phyloP scores from a whole-genome alignment of 2,797 vertebrate genomes.

The Sandelia bainsii region DNA sequence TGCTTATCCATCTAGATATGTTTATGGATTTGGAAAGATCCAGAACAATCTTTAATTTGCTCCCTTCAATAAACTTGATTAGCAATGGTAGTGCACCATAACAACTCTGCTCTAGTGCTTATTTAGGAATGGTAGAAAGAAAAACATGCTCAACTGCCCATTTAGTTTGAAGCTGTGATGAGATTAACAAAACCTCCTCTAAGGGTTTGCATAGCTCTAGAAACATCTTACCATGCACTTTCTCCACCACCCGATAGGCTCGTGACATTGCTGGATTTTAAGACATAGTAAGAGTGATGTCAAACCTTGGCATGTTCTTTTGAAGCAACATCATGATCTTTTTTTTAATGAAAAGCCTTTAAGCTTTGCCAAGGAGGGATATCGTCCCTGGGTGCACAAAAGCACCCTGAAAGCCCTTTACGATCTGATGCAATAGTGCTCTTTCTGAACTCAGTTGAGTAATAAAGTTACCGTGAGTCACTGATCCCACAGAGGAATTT shows the following conservation, averaged over 20 bases:
- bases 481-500: constrained; percentile 44
- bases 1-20: constrained; percentile 15
- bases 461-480: constrained; percentile 53
- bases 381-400: constrained; percentile 15
- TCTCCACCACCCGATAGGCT: background rate
- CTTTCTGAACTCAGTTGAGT: constrained; percentile 47
- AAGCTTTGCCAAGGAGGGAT: constrained; percentile 25
- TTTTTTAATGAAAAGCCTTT: constrained; percentile 28
- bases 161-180: constrained; percentile 37
- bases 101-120: constrained; percentile 26
- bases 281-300: constrained; percentile 25
- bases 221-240: constrained; percentile 7
- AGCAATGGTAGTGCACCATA: constrained; percentile 13
- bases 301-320: constrained; percentile 25
- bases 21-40: constrained; percentile 22
- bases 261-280: constrained; percentile 9
- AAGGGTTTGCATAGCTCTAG: constrained; percentile 1
- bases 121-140: constrained; percentile 23
- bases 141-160: constrained; percentile 28
- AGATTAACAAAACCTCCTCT: constrained; percentile 29
- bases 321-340: constrained; percentile 22
- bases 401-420: constrained; percentile 22
- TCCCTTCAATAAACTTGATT: constrained; percentile 38
- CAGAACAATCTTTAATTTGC: constrained; percentile 37
- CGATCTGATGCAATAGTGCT: constrained; percentile 53